These are phyloP conservation scores for Merodon equestris DNA, from an alignment of 2,888 invertebrate genomes.

Conservation along the genomic window DNA sequence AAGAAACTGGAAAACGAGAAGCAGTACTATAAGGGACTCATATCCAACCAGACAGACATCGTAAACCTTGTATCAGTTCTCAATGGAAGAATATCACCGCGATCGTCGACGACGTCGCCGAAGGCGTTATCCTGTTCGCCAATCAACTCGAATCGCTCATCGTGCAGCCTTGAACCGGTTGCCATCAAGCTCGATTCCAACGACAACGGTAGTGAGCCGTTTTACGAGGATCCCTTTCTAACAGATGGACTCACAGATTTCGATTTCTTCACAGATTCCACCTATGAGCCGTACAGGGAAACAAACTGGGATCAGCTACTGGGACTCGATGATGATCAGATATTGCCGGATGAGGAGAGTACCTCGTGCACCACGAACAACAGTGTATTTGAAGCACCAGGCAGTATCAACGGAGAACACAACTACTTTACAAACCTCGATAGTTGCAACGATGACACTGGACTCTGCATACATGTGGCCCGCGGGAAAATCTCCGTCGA, in stretches of 20 bases:
- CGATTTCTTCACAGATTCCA: constrained; percentile 66
- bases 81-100: constrained; percentile 50
- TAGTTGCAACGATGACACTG: constrained; percentile 75
- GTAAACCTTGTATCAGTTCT: constrained; percentile 80
- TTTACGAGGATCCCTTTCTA: constrained; percentile 65
- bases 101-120: constrained; percentile 22
- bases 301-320: constrained; percentile 55
- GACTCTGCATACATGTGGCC: constrained; percentile 81
- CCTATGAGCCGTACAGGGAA: constrained; percentile 43
- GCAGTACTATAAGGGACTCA: constrained; percentile 80
- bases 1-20: constrained; percentile 80
- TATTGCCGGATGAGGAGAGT: constrained; percentile 29
- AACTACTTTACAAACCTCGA: constrained; percentile 67
- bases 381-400: constrained; percentile 11
- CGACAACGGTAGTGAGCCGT: constrained; percentile 67
- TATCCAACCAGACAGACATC: constrained; percentile 81
- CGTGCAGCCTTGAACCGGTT: constrained; percentile 52
- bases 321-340: constrained; percentile 22
- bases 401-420: constrained; percentile 66
- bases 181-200: constrained; percentile 66
- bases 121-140: constrained; percentile 57
- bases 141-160: constrained; percentile 62
- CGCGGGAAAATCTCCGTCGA: constrained; percentile 81
- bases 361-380: not conserved
- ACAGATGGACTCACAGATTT: constrained; percentile 57